Percentiles rank a stretch among this genome's conserved stretches.
phyloP scores from a whole-genome alignment of 1,140 invertebrate species.

The Nomia melanderi region DNA sequence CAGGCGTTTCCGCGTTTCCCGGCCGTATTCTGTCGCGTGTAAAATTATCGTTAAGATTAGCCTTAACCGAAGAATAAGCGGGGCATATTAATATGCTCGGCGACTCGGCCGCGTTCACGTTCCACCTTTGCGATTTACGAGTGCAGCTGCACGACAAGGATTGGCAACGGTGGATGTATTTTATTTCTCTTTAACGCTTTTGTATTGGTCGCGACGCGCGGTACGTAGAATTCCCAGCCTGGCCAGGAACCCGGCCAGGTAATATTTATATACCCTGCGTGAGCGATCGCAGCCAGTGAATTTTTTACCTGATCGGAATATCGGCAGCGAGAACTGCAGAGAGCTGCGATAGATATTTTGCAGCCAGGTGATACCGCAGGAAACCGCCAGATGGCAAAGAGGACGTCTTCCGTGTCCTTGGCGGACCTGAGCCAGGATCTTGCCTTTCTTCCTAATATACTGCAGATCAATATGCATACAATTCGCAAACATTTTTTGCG shows the following conservation, averaged over 20 bases:
- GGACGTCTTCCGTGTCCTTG: constrained; percentile 69
- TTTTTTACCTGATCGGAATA: constrained; percentile 55
- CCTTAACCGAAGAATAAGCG: constrained; percentile 20
- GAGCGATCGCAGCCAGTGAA: neutral
- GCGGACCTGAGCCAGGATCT: constrained; percentile 2
- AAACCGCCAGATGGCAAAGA: constrained; percentile 79
- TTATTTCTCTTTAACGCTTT: constrained; percentile 1
- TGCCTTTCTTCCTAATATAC: constrained; percentile 17
- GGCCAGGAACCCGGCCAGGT: neutral
- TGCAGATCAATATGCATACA: constrained; percentile 38
- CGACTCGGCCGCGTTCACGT: constrained; percentile 22
- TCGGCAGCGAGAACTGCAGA: constrained; percentile 78
- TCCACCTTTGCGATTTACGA: constrained; percentile 51
- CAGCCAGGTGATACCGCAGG: constrained; percentile 65
- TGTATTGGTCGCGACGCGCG: neutral
- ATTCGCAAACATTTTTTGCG: neutral
- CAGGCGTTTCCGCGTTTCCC: constrained; percentile 8
- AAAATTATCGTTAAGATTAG: constrained; percentile 61
- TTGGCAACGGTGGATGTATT: constrained; percentile 3
- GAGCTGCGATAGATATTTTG: constrained; percentile 67
- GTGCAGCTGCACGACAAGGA: constrained; percentile 33
- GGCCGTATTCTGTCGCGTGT: constrained; percentile 5
- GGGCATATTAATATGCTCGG: constrained; percentile 30
- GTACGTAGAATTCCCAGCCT: constrained; percentile 25
- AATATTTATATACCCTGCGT: constrained; percentile 26